phyloP scores from a whole-genome alignment of 2,888 invertebrate genomes.

The Penaeus monodon region DNA sequence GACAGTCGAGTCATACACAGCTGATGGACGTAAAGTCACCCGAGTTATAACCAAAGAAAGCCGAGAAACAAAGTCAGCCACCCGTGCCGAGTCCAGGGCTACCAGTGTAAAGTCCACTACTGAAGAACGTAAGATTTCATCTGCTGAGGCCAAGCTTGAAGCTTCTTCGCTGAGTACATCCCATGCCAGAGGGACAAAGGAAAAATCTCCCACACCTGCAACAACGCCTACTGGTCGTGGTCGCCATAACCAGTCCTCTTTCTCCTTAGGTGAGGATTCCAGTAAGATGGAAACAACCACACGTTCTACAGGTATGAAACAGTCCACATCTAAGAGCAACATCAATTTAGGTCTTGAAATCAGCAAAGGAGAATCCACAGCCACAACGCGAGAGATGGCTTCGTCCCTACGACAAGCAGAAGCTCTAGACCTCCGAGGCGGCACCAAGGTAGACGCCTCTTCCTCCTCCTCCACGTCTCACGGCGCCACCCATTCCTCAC shows the following conservation, averaged over 20 bases:
- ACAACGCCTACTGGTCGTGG: constrained; percentile 33
- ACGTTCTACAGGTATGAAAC: constrained; percentile 27
- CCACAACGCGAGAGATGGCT: constrained; percentile 63
- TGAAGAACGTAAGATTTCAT: constrained; percentile 62
- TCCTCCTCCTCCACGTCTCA: constrained; percentile 6
- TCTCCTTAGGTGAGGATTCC: constrained; percentile 49
- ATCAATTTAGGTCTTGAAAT: constrained; percentile 41
- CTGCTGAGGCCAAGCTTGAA: constrained; percentile 60
- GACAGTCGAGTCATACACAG: constrained; percentile 53
- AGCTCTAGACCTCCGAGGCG: constrained; percentile 59
- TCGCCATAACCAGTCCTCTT: constrained; percentile 55
- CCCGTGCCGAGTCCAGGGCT: constrained; percentile 54
- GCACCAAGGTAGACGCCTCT: constrained; percentile 38
- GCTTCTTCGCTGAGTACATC: constrained; percentile 19
- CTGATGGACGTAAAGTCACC: constrained; percentile 61
- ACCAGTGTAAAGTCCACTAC: constrained; percentile 51
- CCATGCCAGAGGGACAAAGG: constrained; percentile 22
- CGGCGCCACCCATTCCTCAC: constrained; percentile 44
- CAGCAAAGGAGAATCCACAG: constrained; percentile 52
- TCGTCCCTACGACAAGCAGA: constrained; percentile 63
- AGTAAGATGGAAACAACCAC: constrained; percentile 32
- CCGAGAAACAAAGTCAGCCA: constrained; percentile 56
- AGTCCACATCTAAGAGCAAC: constrained; percentile 43
- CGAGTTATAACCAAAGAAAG: constrained; percentile 55
- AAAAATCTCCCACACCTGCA: constrained; percentile 37